Base-by-base conservation (phyloP, 2,113 vertebrate genomes). In the Lamprologus tigripictilis region DNA sequence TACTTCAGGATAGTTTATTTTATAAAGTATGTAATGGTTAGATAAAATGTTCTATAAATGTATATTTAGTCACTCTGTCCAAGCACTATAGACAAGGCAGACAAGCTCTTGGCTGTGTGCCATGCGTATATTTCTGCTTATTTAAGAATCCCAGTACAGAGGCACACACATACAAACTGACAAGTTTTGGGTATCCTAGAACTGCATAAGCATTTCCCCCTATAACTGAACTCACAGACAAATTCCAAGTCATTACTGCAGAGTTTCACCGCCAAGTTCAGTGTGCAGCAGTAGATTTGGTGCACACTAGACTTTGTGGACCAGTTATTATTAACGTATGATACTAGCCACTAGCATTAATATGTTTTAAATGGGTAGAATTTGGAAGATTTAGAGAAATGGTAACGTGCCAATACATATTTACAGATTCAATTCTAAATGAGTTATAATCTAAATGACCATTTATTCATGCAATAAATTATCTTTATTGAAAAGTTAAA, bases 191-290 rank as follows among this genome's bases (percentile, higher is more conserved):
- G 9, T 53, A 53, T n/a, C 19, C 19, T 53, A 53, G 51, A 53
- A 53, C 49, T 53, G 49, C 9, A 0, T 3, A 51, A 51, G 49
- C 53, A 55, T 0, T 55, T 55, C 11, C 21, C 21, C 12, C 3
- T 26, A 23, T 23, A 55, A 26, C 12, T 26, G 54, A 57, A 57
- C 54, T 26, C 54, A 57, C 54, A 57, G 54, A 57, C 54, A 57
- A 57, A 14, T 57, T 57, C 12, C 0, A 57, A 57, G 12, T 57
- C 7, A 23, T 55, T 55, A 55, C 53, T 2, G 54, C 7, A 57
- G 8, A 57, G 54, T 57, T 57, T 57, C 23, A 57, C 0, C 0
- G 3, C 3, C 54, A 57, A 57, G 54, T 57, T 57, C 54, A 14
- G 54, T 57, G 12, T 57, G 54, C 54, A 57, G 54, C 12, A 57